Conservation (phyloP, 2,797 vertebrate genomes). For the Austrolebias charrua region DNA sequence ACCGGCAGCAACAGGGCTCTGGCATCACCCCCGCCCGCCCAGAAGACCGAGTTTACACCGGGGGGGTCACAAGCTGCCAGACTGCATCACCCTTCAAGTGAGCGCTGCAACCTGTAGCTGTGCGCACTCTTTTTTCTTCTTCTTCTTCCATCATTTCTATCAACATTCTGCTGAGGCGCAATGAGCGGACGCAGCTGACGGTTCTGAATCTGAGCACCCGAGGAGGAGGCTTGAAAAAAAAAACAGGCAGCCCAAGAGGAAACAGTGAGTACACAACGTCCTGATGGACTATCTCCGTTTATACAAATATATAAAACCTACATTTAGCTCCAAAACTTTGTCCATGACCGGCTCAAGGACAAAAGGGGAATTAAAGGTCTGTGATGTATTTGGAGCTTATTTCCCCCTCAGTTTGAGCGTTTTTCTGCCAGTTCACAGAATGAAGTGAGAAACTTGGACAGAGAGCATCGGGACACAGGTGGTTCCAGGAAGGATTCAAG, state of each 20-base stretch:
- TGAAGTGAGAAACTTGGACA: slow-evolving; percentile 34
- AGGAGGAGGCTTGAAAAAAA: slow-evolving; percentile 56
- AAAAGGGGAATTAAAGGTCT: slow-evolving; percentile 60
- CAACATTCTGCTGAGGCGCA: slow-evolving; percentile 57
- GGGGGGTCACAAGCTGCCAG: slow-evolving; percentile 27
- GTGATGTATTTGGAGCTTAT: slow-evolving; percentile 17
- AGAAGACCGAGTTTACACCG: slow-evolving; percentile 29
- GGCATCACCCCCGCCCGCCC: slow-evolving; percentile 20
- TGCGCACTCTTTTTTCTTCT: slow-evolving; percentile 11
- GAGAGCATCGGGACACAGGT: slow-evolving; percentile 48
- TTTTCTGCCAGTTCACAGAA: slow-evolving; percentile 8
- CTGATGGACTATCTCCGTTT: slow-evolving; percentile 14
- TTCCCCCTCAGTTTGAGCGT: background rate
- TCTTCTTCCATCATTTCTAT: slow-evolving; percentile 24
- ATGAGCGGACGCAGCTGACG: slow-evolving; percentile 82
- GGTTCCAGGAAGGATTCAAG: slow-evolving; percentile 48
- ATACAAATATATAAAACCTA: slow-evolving; percentile 21
- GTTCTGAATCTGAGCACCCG: slow-evolving; percentile 55
- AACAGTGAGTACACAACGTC: slow-evolving; percentile 67
- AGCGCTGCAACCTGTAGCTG: slow-evolving; percentile 72
- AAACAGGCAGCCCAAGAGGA: slow-evolving; percentile 45
- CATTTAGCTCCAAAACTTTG: slow-evolving; percentile 53
- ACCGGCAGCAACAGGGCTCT: slow-evolving; percentile 64
- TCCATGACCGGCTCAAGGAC: slow-evolving; percentile 66
- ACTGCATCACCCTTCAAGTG: slow-evolving; percentile 36